Conservation (phyloP, 1,140 invertebrate species). For the Rhopalosiphum padi region DNA sequence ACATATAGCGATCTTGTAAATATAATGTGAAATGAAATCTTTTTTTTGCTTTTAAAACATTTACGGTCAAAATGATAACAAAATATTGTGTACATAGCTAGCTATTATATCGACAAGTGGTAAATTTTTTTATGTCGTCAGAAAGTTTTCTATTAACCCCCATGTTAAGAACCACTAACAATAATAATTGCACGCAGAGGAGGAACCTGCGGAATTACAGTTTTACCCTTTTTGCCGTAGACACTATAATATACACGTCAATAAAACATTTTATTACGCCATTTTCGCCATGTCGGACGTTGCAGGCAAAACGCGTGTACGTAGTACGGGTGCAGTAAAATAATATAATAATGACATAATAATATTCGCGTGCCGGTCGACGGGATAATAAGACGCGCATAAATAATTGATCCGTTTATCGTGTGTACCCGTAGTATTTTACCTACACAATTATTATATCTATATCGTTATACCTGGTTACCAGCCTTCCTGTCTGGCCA, state of each 20-base stretch:
- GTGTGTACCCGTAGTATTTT: not conserved
- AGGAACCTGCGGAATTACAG: not conserved
- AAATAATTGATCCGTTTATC: constrained; percentile 2
- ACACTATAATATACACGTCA: not conserved
- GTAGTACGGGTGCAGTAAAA: not conserved
- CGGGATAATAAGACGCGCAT: not conserved
- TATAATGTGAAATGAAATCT: not conserved
- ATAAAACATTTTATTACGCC: not conserved
- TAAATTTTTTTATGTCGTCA: not conserved
- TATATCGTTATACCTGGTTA: not conserved
- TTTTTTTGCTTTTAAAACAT: not conserved
- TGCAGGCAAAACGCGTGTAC: not conserved
- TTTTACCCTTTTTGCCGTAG: not conserved
- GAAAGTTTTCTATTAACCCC: not conserved
- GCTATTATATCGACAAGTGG: not conserved
- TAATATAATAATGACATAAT: not conserved
- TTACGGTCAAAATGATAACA: not conserved
- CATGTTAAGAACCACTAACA: not conserved
- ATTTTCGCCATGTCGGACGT: not conserved
- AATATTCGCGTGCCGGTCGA: not conserved
- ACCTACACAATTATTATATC: not conserved
- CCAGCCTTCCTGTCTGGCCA: not conserved
- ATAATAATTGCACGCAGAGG: not conserved
- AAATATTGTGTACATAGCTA: not conserved
- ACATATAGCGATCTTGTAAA: not conserved